Conservation (phyloP, 2,888 invertebrate species). For the Myopa tessellatipennis region DNA sequence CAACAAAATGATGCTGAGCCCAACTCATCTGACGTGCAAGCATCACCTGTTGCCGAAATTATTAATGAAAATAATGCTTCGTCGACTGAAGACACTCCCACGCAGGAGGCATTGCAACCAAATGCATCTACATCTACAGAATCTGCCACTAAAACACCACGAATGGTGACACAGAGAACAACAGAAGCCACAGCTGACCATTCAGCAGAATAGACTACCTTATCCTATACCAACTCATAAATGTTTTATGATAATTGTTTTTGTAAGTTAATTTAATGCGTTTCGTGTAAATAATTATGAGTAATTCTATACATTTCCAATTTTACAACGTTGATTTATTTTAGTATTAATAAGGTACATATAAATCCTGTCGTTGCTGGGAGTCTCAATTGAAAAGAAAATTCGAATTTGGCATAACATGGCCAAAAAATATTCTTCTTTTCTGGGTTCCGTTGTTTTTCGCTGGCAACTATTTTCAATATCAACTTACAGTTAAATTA, state of each 20-base stretch:
- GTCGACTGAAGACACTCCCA: conserved; percentile 2
- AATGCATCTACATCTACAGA: not conserved
- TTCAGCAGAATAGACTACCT: conserved; percentile 48
- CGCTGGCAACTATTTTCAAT: too few relatives aligned
- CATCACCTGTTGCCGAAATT: not conserved
- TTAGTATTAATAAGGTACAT: not conserved
- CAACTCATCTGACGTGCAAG: conserved; percentile 21
- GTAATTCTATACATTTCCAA: conserved; percentile 1
- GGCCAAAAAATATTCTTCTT: too few relatives aligned
- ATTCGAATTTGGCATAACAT: too few relatives aligned
- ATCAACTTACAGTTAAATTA: too few relatives aligned
- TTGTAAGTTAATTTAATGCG: conserved; percentile 9
- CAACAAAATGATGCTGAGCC: conserved; percentile 33
- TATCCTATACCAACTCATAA: conserved; percentile 25
- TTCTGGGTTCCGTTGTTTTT: too few relatives aligned
- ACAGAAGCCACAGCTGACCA: conserved; percentile 44
- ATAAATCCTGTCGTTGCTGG: too few relatives aligned
- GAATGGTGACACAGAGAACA: not conserved
- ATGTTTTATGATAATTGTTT: conserved; percentile 43
- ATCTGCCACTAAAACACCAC: too few relatives aligned
- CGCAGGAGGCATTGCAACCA: not conserved
- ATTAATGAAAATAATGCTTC: conserved; percentile 5
- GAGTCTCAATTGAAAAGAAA: too few relatives aligned
- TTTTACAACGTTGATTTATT: not conserved
- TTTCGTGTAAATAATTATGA: conserved; percentile 61